Evolutionary conservation across 2,113 vertebrate species (phyloP).

Genomic region (Myotis brandtii): DNA sequence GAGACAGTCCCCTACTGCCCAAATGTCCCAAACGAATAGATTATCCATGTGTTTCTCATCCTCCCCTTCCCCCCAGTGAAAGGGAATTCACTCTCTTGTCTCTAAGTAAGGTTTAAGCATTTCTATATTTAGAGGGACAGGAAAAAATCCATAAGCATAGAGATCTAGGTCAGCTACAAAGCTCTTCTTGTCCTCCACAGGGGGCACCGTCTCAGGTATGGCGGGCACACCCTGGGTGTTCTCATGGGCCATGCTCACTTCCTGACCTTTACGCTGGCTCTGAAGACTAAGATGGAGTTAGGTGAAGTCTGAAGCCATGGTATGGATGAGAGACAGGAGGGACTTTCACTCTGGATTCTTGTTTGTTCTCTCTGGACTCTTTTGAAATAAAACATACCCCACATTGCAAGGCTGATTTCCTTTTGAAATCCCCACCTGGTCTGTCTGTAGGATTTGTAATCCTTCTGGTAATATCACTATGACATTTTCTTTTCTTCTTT

Average conservation of each 20-base stretch:
- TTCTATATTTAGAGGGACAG: neutral
- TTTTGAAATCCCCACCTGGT: neutral
- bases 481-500: neutral
- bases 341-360: neutral
- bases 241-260: neutral
- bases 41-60: neutral
- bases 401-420: neutral
- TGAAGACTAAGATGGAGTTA: neutral
- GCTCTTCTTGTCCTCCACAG: neutral
- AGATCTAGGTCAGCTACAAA: neutral
- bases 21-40: neutral
- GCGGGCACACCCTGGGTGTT: neutral
- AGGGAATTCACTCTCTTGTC: neutral
- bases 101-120: neutral
- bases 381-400: neutral
- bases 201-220: too few relatives aligned
- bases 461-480: neutral
- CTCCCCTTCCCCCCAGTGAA: neutral
- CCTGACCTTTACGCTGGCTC: neutral
- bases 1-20: neutral
- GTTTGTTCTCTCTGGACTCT: neutral
- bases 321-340: neutral
- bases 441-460: neutral
- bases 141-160: neutral
- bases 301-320: neutral